These are phyloP conservation scores for Ailuropoda melanoleuca DNA, from an alignment of 2,113 vertebrate genomes.

Conservation along the genomic window DNA sequence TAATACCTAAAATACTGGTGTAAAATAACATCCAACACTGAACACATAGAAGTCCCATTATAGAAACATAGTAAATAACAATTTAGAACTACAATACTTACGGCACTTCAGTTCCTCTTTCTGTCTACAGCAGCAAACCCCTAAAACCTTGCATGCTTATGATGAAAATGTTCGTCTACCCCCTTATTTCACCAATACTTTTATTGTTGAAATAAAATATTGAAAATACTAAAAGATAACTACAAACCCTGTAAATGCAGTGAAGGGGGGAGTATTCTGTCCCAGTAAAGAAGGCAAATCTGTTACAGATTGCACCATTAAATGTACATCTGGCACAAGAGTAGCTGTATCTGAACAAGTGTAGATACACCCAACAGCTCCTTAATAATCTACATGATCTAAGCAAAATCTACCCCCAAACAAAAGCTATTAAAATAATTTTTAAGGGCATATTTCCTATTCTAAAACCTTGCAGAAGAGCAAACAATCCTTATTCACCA, in stretches of 20 bases:
- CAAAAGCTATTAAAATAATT: not conserved
- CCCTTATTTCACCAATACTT: not conserved
- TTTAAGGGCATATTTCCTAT: slow-evolving; percentile 7
- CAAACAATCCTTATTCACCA: slow-evolving; percentile 25
- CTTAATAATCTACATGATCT: not conserved
- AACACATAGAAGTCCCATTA: not conserved
- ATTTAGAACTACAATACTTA: slow-evolving; percentile 23
- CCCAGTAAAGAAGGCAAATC: not conserved
- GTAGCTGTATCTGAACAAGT: not conserved
- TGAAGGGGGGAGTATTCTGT: not conserved
- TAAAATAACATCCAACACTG: slow-evolving; percentile 10
- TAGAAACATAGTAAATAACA: slow-evolving; percentile 17
- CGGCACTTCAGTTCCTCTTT: not conserved
- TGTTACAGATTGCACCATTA: not conserved
- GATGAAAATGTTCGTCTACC: not conserved
- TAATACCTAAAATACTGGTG: slow-evolving; percentile 40
- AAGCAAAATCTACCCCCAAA: slow-evolving; percentile 1
- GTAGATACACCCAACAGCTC: not conserved
- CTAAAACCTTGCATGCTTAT: not conserved
- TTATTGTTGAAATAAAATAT: not conserved
- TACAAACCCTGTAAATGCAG: not conserved
- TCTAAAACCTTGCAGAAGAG: not conserved
- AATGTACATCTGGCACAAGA: not conserved
- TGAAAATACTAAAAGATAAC: slow-evolving; percentile 34
- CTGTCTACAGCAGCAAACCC: not conserved